Conservation (phyloP, 2,888 invertebrate species). For the Erannis defoliaria region DNA sequence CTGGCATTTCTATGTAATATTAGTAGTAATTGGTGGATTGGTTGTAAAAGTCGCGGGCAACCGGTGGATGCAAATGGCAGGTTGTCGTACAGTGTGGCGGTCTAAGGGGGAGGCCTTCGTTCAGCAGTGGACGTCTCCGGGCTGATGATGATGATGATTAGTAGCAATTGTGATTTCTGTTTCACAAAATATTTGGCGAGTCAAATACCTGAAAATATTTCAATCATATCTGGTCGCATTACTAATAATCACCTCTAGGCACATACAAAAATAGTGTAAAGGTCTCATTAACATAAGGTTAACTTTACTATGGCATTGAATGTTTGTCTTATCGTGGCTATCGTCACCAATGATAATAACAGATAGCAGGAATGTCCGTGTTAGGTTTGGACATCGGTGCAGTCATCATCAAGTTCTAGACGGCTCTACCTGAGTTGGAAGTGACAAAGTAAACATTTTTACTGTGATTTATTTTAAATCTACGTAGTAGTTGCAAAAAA, state of each 20-base stretch:
- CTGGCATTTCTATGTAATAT: too few relatives aligned
- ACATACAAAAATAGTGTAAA: neutral
- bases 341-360: conserved; percentile 15
- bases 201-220: neutral
- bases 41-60: too few relatives aligned
- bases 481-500: neutral
- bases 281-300: neutral
- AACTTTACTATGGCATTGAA: neutral
- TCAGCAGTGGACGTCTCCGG: too few relatives aligned
- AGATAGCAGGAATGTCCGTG: conserved; percentile 18
- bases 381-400: neutral
- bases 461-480: neutral
- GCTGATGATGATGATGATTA: too few relatives aligned
- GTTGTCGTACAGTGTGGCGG: too few relatives aligned
- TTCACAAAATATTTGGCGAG: neutral
- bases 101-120: too few relatives aligned
- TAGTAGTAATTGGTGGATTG: too few relatives aligned
- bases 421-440: neutral
- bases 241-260: neutral
- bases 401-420: neutral
- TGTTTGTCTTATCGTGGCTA: conserved; percentile 11
- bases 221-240: neutral
- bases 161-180: too few relatives aligned
- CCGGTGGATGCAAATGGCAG: too few relatives aligned
- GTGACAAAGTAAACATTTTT: neutral